Conservation (phyloP, 2,113 vertebrate species). For the Theristicus caerulescens region DNA sequence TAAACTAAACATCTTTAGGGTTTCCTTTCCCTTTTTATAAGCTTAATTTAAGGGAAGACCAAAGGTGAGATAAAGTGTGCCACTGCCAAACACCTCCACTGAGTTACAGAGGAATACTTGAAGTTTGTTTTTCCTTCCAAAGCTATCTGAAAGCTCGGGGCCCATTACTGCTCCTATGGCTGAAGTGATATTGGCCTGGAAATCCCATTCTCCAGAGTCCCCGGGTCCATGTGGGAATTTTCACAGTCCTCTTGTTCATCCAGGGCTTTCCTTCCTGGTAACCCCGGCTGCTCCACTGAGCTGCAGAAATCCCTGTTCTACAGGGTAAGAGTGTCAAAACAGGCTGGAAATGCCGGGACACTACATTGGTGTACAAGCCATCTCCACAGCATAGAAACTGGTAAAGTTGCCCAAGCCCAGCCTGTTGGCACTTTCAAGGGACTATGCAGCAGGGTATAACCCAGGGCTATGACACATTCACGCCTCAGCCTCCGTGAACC, state of each 20-base stretch:
- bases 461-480: background rate
- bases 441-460: rapidly evolving
- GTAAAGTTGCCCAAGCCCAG: background rate
- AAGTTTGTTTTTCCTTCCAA: background rate
- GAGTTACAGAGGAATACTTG: background rate
- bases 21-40: background rate
- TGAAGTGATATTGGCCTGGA: background rate
- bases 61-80: background rate
- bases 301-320: background rate
- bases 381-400: background rate
- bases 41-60: background rate
- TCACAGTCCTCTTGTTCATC: background rate
- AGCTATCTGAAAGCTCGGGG: background rate
- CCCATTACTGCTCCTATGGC: background rate
- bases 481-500: rapidly evolving
- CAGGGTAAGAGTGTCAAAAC: background rate
- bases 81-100: background rate
- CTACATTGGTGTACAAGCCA: rapidly evolving
- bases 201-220: background rate
- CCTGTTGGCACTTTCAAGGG: background rate
- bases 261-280: background rate
- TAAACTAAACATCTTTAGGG: background rate
- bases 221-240: background rate
- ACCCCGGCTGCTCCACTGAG: background rate
- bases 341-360: background rate